These are phyloP conservation scores for Lasioglossum morio DNA, from an alignment of 2,888 invertebrate species.

Conservation along the genomic window DNA sequence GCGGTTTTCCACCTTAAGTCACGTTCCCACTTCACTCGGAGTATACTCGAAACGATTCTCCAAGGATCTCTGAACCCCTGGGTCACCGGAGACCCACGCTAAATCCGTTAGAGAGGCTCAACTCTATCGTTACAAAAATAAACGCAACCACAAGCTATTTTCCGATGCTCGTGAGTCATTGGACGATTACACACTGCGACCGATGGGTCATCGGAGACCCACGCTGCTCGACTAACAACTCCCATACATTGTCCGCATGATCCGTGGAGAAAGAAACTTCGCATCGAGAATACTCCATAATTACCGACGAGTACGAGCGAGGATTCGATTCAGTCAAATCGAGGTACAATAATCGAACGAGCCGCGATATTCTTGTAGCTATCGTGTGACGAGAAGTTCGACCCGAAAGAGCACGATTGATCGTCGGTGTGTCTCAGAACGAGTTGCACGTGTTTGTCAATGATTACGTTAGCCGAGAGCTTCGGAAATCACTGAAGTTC, in stretches of 20 bases:
- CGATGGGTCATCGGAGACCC: neutral
- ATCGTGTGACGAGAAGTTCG: no score
- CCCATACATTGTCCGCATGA: neutral
- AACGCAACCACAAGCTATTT: conserved; percentile 1
- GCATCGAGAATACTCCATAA: neutral
- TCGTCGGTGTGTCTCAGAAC: neutral
- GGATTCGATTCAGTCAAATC: neutral
- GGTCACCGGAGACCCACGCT: neutral
- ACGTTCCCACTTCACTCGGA: neutral
- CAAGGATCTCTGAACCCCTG: neutral
- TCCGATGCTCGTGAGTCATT: neutral
- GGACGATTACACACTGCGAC: neutral
- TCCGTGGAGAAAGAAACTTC: neutral
- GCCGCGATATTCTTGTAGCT: no score
- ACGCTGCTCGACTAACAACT: neutral
- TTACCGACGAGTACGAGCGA: neutral
- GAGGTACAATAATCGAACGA: neutral
- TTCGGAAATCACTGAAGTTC: neutral
- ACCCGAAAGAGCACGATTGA: neutral
- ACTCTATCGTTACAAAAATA: neutral
- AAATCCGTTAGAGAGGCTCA: neutral
- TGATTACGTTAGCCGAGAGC: neutral
- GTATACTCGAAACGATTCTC: neutral
- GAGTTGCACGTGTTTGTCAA: neutral
- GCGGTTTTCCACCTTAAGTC: neutral